Percentiles rank a stretch among this genome's conserved stretches.
Conservation (phyloP, 2,797 vertebrate genomes). For the Myiotriccus ornatus region DNA sequence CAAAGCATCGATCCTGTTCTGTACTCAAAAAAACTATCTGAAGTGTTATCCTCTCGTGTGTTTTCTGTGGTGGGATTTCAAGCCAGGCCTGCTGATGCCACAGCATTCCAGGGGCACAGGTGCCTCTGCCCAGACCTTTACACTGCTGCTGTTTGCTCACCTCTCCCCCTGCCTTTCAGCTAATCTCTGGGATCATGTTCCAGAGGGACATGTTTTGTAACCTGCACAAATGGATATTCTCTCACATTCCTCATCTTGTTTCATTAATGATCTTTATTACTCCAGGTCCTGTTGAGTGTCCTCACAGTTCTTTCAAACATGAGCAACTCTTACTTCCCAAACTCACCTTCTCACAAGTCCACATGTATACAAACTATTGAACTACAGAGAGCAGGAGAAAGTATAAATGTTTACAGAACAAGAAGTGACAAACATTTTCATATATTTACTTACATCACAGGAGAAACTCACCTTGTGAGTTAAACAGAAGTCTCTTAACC, state of each 20-base stretch:
- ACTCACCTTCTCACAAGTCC: background rate
- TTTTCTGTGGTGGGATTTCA: background rate
- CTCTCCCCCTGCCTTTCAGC: background rate
- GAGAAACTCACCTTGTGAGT: background rate
- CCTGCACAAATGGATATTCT: background rate
- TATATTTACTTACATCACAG: background rate
- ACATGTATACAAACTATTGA: background rate
- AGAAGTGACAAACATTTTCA: background rate
- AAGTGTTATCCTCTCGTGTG: fast-evolving
- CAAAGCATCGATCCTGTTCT: background rate
- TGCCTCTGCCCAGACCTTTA: constrained; percentile 16
- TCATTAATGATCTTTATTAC: background rate
- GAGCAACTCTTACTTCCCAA: background rate
- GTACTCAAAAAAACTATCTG: background rate
- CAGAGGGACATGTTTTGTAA: background rate
- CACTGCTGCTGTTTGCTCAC: constrained; percentile 13
- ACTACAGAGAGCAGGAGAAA: background rate
- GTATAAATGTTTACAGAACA: background rate
- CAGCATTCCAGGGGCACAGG: background rate
- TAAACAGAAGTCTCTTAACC: background rate
- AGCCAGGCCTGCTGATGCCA: fast-evolving
- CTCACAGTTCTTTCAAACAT: background rate
- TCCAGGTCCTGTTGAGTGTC: background rate
- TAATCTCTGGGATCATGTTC: background rate
- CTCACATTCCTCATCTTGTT: background rate